Evolutionary conservation across 2,888 invertebrate genomes (phyloP), one percentile per base, ranked within the genome.

Genomic region (Pediacus dermestoides): DNA sequence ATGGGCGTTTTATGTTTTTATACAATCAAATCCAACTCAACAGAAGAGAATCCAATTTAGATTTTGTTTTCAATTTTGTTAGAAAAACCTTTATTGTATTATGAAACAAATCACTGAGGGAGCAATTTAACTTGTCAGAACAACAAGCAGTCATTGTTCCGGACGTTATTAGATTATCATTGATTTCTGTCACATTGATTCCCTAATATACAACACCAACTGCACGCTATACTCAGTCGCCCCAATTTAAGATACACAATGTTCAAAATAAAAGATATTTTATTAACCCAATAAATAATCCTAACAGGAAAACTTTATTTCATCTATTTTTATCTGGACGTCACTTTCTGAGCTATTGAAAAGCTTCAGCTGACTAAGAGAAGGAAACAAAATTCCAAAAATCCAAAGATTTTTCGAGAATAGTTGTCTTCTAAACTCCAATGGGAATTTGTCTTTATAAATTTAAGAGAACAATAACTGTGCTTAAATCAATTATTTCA

Each of bases 1-100:
- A 66, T 65, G 64, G 66, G 65, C 64, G 64, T 65, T 67, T 67
- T 67, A 64, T 64, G 61, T 64, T 67, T 66, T 64, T 64, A 64
- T 66, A 60, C 61, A 63, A 67, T 67, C 64, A 63, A 60, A 61
- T 57, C 57, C 52, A 53, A 54, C 56, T 57, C 55, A 58, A 58
- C 57, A 55, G 44, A 53, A 53, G 51, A 53, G 53, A 42, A 61
- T 61, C 57, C 57, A 57, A 63, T 63, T 63, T 59, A 48, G 56
- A 58, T 52, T 59, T 57, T 56, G 52, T 61, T 57, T 58, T 48
- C 57, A 55, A 56, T 58, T 58, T 60, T 58, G 55, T 54, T 52
- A 49, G 55, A 54, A 56, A 57, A 55, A 58, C 49, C 54, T 50
- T 57, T 58, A 60, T 59, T 57, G 44, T 53, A 56, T 60, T 56